phyloP scores from a whole-genome alignment of 2,888 invertebrate genomes.

The Dilophus febrilis region DNA sequence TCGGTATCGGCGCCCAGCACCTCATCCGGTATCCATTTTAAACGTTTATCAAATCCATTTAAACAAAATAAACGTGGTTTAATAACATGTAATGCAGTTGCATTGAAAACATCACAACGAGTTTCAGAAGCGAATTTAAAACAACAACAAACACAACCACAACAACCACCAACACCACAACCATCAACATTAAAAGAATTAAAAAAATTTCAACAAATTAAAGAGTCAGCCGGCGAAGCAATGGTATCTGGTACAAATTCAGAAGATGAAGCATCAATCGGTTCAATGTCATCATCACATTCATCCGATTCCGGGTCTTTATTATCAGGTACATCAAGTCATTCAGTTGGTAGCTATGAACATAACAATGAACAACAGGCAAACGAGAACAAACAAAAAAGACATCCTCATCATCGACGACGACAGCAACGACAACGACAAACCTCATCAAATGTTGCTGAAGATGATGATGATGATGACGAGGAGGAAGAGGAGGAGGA shows the following conservation, averaged over 20 bases:
- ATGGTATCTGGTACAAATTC: conserved; percentile 47
- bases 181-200: conserved; percentile 21
- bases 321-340: conserved; percentile 1
- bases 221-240: conserved; percentile 46
- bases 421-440: conserved; percentile 29
- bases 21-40: conserved; percentile 15
- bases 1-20: conserved; percentile 24
- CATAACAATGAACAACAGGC: conserved; percentile 28
- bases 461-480: too few species aligned
- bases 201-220: conserved; percentile 33
- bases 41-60: not conserved
- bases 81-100: conserved; percentile 24
- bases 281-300: conserved; percentile 21
- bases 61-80: conserved; percentile 11
- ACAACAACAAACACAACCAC: conserved; percentile 13
- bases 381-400: too few species aligned
- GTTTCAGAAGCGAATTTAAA: conserved; percentile 17
- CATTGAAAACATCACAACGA: conserved; percentile 17
- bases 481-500: conserved; percentile 19
- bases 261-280: conserved; percentile 35
- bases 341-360: conserved; percentile 22
- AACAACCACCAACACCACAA: conserved; percentile 11
- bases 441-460: conserved; percentile 9
- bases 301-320: conserved; percentile 27
- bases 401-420: conserved; percentile 31